A percentile compares a stretch with the other conserved stretches of the same genome.
phyloP scores from a whole-genome alignment of 2,113 vertebrate genomes.

The Chunga burmeisteri region DNA sequence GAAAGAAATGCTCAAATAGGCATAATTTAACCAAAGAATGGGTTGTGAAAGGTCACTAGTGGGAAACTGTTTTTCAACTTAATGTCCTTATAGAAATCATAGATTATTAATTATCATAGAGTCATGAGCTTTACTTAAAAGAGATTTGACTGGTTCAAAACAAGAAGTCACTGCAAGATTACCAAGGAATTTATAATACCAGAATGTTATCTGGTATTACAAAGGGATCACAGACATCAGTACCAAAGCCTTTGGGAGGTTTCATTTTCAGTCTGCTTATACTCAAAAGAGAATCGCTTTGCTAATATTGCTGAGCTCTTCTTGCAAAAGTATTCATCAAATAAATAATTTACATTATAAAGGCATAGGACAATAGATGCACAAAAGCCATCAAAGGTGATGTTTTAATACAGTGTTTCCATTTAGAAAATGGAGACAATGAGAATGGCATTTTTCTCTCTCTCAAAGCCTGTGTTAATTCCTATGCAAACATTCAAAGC shows the following conservation, averaged over 20 bases:
- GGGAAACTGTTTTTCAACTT: constrained; percentile 37
- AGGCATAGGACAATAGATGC: not conserved
- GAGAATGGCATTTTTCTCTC: not conserved
- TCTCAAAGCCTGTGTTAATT: not conserved
- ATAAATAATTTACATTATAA: constrained; percentile 74
- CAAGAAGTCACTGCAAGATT: not conserved
- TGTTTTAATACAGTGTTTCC: not conserved
- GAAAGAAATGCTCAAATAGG: not conserved
- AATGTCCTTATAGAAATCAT: constrained; percentile 21
- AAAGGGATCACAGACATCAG: not conserved
- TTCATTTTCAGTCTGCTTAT: constrained; percentile 3
- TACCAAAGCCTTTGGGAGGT: not conserved
- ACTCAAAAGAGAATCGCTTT: not conserved
- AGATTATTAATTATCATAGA: constrained; percentile 61
- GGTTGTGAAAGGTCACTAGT: constrained; percentile 42
- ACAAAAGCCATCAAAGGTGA: constrained; percentile 27
- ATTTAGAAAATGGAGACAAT: not conserved
- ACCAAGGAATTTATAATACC: not conserved
- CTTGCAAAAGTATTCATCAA: constrained; percentile 47
- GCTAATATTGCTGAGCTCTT: not conserved
- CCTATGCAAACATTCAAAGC: not conserved
- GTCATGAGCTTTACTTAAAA: constrained; percentile 22
- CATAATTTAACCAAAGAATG: not conserved
- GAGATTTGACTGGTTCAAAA: not conserved
- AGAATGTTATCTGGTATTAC: not conserved